Base-by-base conservation (phyloP, 37 sponge, comb jelly and placozoan species). In the Axinella damicornis region DNA sequence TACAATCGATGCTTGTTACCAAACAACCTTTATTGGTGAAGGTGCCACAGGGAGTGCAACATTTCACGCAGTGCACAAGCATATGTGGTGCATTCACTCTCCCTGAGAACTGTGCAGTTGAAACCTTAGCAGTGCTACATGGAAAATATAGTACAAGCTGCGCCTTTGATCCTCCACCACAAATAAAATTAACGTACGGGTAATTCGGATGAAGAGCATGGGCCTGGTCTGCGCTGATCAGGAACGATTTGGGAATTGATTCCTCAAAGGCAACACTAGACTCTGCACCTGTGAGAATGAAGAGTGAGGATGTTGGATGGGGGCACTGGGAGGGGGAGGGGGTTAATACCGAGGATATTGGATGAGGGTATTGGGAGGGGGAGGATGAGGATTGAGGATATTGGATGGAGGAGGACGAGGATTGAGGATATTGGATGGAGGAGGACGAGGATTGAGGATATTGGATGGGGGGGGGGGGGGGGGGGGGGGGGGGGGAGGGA, bases 141-240 rank as follows among this genome's bases (percentile, higher is more conserved):
- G n/a, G n/a, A n/a, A n/a, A n/a, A n/a, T n/a, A n/a, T n/a, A n/a
- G n/a, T n/a, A n/a, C n/a, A n/a, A n/a, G n/a, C n/a, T n/a, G n/a
- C n/a, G n/a, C n/a, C n/a, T n/a, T n/a, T n/a, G n/a, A n/a, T n/a
- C n/a, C n/a, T n/a, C n/a, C n/a, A n/a, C n/a, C n/a, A n/a, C n/a
- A n/a, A n/a, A n/a, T n/a, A n/a, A n/a, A n/a, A n/a, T n/a, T n/a
- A n/a, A 83, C 65, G 65, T 41, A 90, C 94, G 90, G 66, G 55
- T 98, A 98, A 72, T 98, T 98, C 32, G 98, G 98, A 63, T 98
- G 98, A 30, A 95, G 67, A 25, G 94, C 96, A 78, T 98, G 98
- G 12, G 94, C 98, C 66, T 98, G 98, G 62, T 98, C 98, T 69
- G 96, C 94, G 71, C 90, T 89, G 80, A 98, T 67, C n/a, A 98